Evolutionary conservation across 2,888 invertebrate genomes (phyloP).

Genomic region (Sarcophaga rosellei): DNA sequence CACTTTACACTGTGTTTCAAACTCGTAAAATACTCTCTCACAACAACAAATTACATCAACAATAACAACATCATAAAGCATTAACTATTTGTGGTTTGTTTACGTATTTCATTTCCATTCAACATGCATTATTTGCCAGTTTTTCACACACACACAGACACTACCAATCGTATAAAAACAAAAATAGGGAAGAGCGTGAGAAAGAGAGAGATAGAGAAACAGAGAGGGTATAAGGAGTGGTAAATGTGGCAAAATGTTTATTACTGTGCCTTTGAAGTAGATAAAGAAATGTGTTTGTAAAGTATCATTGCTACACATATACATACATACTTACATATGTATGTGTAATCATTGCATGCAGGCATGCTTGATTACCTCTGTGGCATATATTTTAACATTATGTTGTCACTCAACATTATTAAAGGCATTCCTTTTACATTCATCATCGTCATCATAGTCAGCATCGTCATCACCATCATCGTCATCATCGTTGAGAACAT

Average conservation of each 20-base stretch:
- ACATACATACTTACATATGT: background rate
- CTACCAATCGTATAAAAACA: background rate
- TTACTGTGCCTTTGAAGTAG: background rate
- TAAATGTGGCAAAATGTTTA: background rate
- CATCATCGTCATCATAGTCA: constrained; percentile 25
- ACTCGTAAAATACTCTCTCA: background rate
- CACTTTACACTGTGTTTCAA: too few species aligned
- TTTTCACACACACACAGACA: background rate
- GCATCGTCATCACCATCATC: too few species aligned
- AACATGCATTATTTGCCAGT: constrained; percentile 14
- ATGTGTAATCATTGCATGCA: constrained; percentile 24
- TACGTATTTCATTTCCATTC: constrained; percentile 11
- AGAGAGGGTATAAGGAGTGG: background rate
- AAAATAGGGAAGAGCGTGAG: too few species aligned
- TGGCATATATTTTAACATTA: constrained; percentile 50
- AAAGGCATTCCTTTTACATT: constrained; percentile 21
- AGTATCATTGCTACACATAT: background rate
- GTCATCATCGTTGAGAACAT: background rate
- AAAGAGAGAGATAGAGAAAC: background rate
- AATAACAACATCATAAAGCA: constrained; percentile 47
- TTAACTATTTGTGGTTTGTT: constrained; percentile 50
- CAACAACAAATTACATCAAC: constrained; percentile 16
- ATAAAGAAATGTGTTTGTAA: background rate
- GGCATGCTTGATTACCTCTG: constrained; percentile 61
- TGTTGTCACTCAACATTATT: constrained; percentile 56